phyloP scores from a whole-genome alignment of 2,888 invertebrate genomes.

The Automeris io region DNA sequence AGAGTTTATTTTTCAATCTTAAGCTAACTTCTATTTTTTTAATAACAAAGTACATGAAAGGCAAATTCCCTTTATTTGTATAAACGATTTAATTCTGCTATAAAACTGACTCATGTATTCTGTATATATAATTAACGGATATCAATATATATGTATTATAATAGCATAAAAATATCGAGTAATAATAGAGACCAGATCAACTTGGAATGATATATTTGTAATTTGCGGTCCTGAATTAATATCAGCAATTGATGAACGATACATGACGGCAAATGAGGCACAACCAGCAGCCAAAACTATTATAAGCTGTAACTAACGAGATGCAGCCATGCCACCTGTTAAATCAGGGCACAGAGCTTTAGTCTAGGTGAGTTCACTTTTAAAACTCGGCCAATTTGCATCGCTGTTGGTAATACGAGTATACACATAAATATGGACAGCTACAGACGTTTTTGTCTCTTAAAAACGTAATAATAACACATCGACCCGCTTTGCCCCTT shows the following conservation, averaged over 20 bases:
- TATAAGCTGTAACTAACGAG: constrained; percentile 21
- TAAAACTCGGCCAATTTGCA: constrained; percentile 1
- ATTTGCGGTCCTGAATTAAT: not conserved
- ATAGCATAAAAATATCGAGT: no score
- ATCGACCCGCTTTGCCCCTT: no score
- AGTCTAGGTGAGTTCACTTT: not conserved
- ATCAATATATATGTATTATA: no score
- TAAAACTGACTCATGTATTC: no score
- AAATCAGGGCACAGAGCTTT: not conserved
- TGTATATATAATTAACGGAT: no score
- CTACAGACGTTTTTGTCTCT: constrained; percentile 11
- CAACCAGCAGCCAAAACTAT: not conserved
- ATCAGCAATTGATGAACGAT: not conserved
- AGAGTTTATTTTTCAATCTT: no score
- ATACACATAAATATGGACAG: not conserved
- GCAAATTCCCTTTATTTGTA: no score
- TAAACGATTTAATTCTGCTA: no score
- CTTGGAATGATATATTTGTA: not conserved
- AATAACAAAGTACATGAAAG: no score
- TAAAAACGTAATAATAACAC: no score
- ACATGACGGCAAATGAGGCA: not conserved
- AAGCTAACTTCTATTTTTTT: no score
- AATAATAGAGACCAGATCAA: no score
- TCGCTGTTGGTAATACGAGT: constrained; percentile 3
- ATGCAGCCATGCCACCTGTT: constrained; percentile 8